These are phyloP conservation scores for Carassius gibelio DNA, from an alignment of 2,113 vertebrate genomes.

Conservation along the genomic window DNA sequence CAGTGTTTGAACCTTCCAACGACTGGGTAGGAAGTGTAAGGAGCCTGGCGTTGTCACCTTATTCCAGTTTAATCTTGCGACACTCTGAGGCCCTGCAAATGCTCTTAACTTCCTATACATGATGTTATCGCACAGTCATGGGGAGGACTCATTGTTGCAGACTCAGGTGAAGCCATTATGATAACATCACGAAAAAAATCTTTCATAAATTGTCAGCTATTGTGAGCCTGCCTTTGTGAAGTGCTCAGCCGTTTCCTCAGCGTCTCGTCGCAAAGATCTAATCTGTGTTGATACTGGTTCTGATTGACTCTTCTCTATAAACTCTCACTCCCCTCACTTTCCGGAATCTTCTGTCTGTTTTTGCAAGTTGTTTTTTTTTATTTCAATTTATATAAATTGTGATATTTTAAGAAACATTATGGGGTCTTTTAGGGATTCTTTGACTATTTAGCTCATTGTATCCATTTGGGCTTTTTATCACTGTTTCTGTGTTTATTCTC, in stretches of 20 bases:
- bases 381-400: neutral
- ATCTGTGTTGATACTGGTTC: neutral
- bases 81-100: neutral
- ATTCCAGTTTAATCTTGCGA: neutral
- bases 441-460: no score
- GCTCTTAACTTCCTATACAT: constrained; percentile 20
- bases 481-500: neutral
- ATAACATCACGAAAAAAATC: constrained; percentile 22
- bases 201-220: constrained; percentile 39
- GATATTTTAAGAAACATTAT: neutral
- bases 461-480: neutral
- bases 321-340: neutral
- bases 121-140: constrained; percentile 13
- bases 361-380: neutral
- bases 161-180: constrained; percentile 17
- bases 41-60: constrained; percentile 10
- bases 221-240: constrained; percentile 28
- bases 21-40: neutral
- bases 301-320: constrained; percentile 16
- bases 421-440: no score
- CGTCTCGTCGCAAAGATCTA: constrained; percentile 1
- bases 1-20: neutral
- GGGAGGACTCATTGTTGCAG: constrained; percentile 19
- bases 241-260: neutral
- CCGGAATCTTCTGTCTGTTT: neutral